phyloP scores from a whole-genome alignment of 92 coral and sea anemone genomes.

The Palythoa heliodiscus region DNA sequence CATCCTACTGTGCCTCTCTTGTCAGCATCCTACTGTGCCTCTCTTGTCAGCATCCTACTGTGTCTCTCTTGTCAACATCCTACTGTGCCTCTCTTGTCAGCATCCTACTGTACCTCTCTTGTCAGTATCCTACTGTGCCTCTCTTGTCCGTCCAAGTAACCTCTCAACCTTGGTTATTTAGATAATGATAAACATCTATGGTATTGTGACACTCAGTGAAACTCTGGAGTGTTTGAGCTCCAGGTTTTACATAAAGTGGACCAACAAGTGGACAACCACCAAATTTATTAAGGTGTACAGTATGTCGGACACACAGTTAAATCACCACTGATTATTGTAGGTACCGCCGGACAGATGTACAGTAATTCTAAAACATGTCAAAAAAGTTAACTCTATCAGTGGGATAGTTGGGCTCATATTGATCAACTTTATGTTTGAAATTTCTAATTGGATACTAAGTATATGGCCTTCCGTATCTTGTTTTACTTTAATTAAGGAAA shows the following conservation, averaged over 20 bases:
- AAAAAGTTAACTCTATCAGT: neutral
- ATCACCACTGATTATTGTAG: neutral
- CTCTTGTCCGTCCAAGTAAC: neutral
- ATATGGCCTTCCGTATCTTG: slow-evolving; percentile 16
- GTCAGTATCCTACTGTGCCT: too few relatives aligned
- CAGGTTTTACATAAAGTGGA: neutral
- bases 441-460: neutral
- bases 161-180: neutral
- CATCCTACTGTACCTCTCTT: too few relatives aligned
- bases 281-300: neutral
- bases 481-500: neutral
- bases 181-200: neutral
- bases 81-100: too few relatives aligned
- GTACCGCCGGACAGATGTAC: neutral
- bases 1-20: too few relatives aligned
- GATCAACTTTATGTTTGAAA: neutral
- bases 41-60: too few relatives aligned
- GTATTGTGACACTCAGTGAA: neutral
- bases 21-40: too few relatives aligned
- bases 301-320: neutral
- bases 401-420: neutral
- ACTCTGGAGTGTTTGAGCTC: neutral
- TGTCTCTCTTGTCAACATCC: too few relatives aligned
- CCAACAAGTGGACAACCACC: neutral
- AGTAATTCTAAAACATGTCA: neutral